Percentiles rank a stretch among this genome's conserved stretches.
These are phyloP conservation scores for Deroptyus accipitrinus DNA, from an alignment of 2,113 vertebrate genomes.

Conservation along the genomic window DNA sequence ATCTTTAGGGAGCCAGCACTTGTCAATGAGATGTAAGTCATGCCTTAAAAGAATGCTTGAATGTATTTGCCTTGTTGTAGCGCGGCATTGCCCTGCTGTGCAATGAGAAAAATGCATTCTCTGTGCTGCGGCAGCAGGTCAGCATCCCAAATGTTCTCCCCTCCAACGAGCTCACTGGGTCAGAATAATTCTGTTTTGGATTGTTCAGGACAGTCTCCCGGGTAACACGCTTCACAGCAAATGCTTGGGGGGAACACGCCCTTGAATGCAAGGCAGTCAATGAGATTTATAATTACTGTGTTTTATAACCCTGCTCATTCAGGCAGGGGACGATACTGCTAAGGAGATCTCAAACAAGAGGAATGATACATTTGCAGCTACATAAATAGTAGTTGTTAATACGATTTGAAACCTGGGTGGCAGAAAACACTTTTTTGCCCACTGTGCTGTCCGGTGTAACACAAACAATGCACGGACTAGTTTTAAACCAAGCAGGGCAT, in stretches of 20 bases:
- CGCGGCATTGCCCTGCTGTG: not conserved
- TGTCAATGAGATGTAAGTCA: conserved; percentile 3
- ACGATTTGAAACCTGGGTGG: not conserved
- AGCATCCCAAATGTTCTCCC: conserved; percentile 37
- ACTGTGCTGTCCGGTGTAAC: not conserved
- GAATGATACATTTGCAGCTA: not conserved
- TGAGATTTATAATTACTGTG: conserved; percentile 56
- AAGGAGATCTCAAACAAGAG: not conserved
- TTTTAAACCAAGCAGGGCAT: not conserved
- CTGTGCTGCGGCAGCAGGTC: conserved; percentile 25
- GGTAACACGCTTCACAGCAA: conserved; percentile 38
- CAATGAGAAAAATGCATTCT: conserved; percentile 50
- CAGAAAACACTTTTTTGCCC: not conserved
- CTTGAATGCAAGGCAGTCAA: conserved; percentile 54
- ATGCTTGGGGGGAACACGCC: conserved; percentile 17
- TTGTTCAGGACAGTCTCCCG: conserved; percentile 44
- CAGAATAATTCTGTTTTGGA: conserved; percentile 61
- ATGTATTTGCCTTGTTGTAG: not conserved
- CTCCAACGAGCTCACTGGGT: conserved; percentile 37
- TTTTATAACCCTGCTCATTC: conserved; percentile 46
- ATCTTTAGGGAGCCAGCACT: not conserved
- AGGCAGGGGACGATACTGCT: conserved; percentile 20
- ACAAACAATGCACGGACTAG: not conserved
- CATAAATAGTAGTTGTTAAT: not conserved
- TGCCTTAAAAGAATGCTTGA: conserved; percentile 15